A percentile compares a stretch with the other conserved stretches of the same genome.
phyloP scores from a whole-genome alignment of 2,888 invertebrate genomes.

The Oligia fasciuncula region DNA sequence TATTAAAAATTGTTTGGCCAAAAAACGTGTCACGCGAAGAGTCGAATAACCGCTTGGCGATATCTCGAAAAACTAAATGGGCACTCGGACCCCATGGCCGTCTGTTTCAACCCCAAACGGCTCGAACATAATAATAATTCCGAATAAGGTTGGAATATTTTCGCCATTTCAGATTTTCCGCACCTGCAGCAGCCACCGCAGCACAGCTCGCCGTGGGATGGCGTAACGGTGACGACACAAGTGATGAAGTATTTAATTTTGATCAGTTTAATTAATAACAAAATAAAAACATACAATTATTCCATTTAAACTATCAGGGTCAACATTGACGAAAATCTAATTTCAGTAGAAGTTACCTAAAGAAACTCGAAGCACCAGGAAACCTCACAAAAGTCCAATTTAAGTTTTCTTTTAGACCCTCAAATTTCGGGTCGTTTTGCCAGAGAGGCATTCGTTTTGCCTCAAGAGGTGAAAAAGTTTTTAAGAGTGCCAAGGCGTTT shows the following conservation, averaged over 20 bases:
- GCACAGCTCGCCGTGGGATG: too few relatives aligned
- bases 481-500: slow-evolving; percentile 41
- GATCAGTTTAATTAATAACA: not conserved
- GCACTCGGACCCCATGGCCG: not conserved
- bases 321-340: slow-evolving; percentile 71
- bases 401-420: slow-evolving; percentile 78
- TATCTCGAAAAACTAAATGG: not conserved
- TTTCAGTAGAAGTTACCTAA: slow-evolving; percentile 69
- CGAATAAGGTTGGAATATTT: not conserved
- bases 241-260: not conserved
- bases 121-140: not conserved
- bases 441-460: slow-evolving; percentile 64
- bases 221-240: too few relatives aligned
- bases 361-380: slow-evolving; percentile 69
- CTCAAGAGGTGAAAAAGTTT: slow-evolving; percentile 54
- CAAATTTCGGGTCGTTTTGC: slow-evolving; percentile 70
- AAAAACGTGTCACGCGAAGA: not conserved
- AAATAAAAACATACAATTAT: slow-evolving; percentile 64
- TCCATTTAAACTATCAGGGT: slow-evolving; percentile 71
- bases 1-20: not conserved
- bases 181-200: too few relatives aligned
- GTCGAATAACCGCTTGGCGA: not conserved
- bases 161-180: not conserved
- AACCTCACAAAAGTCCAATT: slow-evolving; percentile 78
- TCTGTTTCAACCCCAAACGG: not conserved